Evolutionary conservation across 53 echinoderm and acorn worm genomes (phyloP).

Genomic region (Paracentrotus lividus): DNA sequence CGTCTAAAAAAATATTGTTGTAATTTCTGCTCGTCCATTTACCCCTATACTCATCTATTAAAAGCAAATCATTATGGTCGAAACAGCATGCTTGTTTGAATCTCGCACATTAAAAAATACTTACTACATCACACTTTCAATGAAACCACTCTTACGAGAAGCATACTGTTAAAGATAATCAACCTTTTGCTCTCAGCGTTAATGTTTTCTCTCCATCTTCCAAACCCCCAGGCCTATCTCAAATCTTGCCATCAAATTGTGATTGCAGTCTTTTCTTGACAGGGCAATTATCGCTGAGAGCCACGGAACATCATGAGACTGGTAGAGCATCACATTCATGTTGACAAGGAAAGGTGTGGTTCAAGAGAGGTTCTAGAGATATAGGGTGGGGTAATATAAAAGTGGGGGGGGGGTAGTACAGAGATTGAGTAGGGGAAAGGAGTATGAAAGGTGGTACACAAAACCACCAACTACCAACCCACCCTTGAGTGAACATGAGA

Average conservation of each 20-base stretch:
- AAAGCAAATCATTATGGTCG: background rate
- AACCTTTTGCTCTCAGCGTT: background rate
- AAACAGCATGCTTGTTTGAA: background rate
- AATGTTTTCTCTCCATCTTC: background rate
- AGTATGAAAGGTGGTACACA: background rate
- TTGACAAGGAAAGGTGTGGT: background rate
- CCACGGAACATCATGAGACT: background rate
- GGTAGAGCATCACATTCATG: background rate
- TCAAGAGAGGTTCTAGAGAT: background rate
- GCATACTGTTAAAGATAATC: background rate
- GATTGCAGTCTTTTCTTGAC: background rate
- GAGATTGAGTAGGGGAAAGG: too few species aligned
- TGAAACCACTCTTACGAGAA: constrained; percentile 28
- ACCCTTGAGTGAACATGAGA: background rate
- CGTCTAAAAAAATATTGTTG: too few species aligned
- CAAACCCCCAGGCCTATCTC: background rate
- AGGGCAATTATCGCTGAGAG: constrained; percentile 22
- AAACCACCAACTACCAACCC: too few species aligned
- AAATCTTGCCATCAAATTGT: constrained; percentile 10
- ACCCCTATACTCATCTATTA: background rate
- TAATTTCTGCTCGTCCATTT: background rate
- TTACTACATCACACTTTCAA: background rate
- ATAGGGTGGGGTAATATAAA: background rate
- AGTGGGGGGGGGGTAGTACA: too few species aligned
- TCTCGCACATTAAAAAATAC: background rate